Evolutionary conservation across 1,140 invertebrate genomes (phyloP), one percentile per base, ranked within the genome.

Genomic region (Penaeus vannamei): DNA sequence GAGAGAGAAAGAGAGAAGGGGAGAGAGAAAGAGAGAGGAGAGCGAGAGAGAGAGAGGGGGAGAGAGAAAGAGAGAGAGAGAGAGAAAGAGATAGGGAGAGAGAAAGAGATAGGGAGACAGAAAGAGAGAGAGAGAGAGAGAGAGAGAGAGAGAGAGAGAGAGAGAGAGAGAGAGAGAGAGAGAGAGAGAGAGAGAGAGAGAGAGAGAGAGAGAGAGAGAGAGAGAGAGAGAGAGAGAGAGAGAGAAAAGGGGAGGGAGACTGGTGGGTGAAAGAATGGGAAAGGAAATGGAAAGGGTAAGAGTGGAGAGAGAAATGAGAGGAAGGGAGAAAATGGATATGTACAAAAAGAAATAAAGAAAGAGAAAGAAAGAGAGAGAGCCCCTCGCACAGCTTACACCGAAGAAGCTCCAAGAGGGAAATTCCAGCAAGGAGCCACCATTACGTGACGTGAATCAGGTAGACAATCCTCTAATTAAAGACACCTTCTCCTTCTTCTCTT

Each of bases 1-100:
- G 26, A 32, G 26, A 32, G 59, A 85, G n/a, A 32, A 29, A 26
- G 66, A 85, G 66, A 32, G 84, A 64, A 36, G 77, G 66, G 12
- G 79, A 36, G 46, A 80, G 79, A 42, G 32, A 42, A 17, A 36
- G 53, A 23, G 32, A 17, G 53, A 20, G 66, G 12, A 14, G 12
- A 20, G 66, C 3, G 12, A 20, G 17, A 20, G 17, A 14, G 66
- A 20, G 17, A 20, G 12, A 20, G 29, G 19, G 17, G 20, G 66
- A 10, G 17, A 14, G 19, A 14, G 66, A 20, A 19, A 20, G 66
- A 14, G 66, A 20, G 17, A 14, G 4, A 7, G 29, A 14, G 12
- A 14, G 12, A 32, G 29, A 32, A 12, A 32, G 29, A 14, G 29
- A 14, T 3, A 7, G 12, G 12, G 29, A 14, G 29, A 32, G 29